phyloP scores from a whole-genome alignment of 2,113 vertebrate genomes.

The Penelope pileata region DNA sequence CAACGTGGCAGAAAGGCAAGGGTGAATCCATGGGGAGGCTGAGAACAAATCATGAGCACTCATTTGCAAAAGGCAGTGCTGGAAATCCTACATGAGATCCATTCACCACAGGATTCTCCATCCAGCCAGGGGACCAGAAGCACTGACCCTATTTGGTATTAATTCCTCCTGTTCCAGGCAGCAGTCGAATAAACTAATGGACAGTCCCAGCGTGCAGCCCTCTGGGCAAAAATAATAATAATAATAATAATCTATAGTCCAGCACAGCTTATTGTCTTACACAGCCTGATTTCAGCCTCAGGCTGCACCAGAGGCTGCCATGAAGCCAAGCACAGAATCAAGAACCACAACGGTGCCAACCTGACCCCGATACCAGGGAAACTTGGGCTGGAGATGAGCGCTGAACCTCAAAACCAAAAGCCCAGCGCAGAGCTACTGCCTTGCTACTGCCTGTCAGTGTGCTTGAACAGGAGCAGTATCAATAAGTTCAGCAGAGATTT shows the following conservation, averaged over 20 bases:
- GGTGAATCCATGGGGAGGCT: background rate
- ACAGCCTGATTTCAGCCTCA: background rate
- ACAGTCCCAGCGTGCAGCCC: background rate
- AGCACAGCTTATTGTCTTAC: background rate
- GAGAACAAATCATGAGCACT: background rate
- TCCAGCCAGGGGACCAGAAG: background rate
- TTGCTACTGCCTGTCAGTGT: rapidly evolving
- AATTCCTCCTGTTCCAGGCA: background rate
- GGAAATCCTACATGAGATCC: background rate
- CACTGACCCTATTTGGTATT: background rate
- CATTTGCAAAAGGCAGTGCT: background rate
- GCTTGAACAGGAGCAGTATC: background rate
- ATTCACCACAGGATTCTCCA: background rate
- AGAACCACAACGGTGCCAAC: background rate
- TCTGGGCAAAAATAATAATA: background rate
- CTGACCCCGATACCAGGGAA: background rate
- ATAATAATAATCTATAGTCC: background rate
- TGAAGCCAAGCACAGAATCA: background rate
- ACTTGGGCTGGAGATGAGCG: background rate
- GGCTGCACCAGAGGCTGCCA: background rate
- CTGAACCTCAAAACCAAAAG: background rate
- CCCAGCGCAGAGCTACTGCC: background rate
- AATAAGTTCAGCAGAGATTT: background rate
- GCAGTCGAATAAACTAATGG: background rate
- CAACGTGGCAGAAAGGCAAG: background rate